phyloP scores from a whole-genome alignment of 2,113 vertebrate species.

The Felis catus region DNA sequence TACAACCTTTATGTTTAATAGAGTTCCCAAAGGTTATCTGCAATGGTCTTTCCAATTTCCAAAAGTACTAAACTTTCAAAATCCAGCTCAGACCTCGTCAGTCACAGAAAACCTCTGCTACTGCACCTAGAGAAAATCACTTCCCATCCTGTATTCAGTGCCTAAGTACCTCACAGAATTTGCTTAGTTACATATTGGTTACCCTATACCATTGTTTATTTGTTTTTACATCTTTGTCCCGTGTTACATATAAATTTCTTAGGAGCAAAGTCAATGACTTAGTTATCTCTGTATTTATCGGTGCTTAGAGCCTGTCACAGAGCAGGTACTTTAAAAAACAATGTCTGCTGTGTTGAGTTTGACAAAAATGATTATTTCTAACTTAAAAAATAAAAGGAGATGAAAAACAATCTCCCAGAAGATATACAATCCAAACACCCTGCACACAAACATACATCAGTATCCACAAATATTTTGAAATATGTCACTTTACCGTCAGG shows the following conservation, averaged over 20 bases:
- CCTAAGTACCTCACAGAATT: not conserved
- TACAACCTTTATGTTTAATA: not conserved
- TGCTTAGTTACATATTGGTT: not conserved
- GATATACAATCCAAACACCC: not conserved
- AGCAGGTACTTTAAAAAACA: not conserved
- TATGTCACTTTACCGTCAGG: slow-evolving; percentile 89
- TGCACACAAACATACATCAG: not conserved
- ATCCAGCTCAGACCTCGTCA: not conserved
- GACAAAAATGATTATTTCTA: slow-evolving; percentile 27
- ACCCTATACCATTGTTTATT: too few species aligned
- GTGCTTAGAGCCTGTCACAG: not conserved
- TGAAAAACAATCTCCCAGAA: not conserved
- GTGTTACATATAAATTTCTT: not conserved
- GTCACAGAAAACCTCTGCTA: not conserved
- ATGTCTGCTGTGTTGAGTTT: not conserved
- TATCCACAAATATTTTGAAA: not conserved
- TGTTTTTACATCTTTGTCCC: not conserved
- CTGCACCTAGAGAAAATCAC: not conserved
- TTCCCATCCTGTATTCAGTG: not conserved
- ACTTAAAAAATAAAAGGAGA: slow-evolving; percentile 27
- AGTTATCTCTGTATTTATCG: not conserved
- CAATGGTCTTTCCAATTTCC: not conserved
- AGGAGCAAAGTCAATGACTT: not conserved
- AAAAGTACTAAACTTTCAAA: not conserved
- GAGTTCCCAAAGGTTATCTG: not conserved